Evolutionary conservation across 2,113 vertebrate species (phyloP).

Genomic region (Stercorarius parasiticus): DNA sequence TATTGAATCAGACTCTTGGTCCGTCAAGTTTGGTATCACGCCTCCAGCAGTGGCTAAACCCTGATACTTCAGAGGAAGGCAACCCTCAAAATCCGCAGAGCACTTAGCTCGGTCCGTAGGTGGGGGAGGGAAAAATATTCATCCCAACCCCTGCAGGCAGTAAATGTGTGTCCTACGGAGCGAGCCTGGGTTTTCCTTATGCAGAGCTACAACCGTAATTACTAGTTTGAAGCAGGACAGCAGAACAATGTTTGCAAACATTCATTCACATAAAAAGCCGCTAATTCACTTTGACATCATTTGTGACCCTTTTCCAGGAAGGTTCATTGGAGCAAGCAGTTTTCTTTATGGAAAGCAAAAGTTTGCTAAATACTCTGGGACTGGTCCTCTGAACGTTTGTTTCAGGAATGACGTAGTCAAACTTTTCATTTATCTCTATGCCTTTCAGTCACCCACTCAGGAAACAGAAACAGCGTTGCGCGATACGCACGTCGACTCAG

Average conservation of each 20-base stretch:
- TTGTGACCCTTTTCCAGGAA: conserved; percentile 52
- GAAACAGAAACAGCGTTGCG: neutral
- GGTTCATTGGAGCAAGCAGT: conserved; percentile 18
- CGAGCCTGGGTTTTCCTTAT: neutral
- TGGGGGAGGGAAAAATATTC: conserved; percentile 8
- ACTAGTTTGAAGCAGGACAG: conserved; percentile 5
- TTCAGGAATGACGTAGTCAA: neutral
- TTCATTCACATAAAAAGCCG: neutral
- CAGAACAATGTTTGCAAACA: conserved; percentile 23
- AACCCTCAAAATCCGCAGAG: neutral
- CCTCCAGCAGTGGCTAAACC: conserved; percentile 58
- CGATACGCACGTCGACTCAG: accelerated
- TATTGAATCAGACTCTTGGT: conserved; percentile 61
- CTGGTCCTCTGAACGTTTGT: neutral
- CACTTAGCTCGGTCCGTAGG: neutral
- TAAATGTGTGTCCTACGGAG: conserved; percentile 14
- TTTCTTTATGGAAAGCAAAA: conserved; percentile 49
- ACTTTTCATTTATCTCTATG: neutral
- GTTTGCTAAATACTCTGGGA: conserved; percentile 28
- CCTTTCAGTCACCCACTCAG: neutral
- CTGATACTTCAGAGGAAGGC: conserved; percentile 10
- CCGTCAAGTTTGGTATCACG: conserved; percentile 59
- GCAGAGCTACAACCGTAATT: conserved; percentile 18
- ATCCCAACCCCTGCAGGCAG: conserved; percentile 16
- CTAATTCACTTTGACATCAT: conserved; percentile 63